Percentiles rank a stretch among this genome's conserved stretches.
Evolutionary conservation across 2,113 vertebrate genomes (phyloP).

Genomic region (Fulica atra): DNA sequence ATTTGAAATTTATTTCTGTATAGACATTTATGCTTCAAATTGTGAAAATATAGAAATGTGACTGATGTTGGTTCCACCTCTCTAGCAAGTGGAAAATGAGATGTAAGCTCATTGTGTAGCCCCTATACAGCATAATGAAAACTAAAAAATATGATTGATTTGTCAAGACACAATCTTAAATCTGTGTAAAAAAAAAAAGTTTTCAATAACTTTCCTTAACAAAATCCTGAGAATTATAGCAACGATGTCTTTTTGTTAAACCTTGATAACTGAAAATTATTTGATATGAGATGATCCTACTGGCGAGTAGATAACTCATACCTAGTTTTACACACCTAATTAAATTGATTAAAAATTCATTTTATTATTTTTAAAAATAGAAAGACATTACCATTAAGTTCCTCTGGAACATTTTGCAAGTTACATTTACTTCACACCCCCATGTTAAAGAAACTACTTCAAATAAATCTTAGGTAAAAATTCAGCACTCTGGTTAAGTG

Average conservation of each 20-base stretch:
- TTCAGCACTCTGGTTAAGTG: neutral
- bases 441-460: neutral
- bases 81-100: neutral
- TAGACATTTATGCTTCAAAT: neutral
- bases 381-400: neutral
- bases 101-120: neutral
- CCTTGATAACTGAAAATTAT: neutral
- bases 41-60: neutral
- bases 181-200: neutral
- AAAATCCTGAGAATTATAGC: neutral
- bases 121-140: neutral
- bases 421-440: neutral
- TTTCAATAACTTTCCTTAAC: neutral
- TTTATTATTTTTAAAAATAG: neutral
- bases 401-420: neutral
- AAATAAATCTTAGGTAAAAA: neutral
- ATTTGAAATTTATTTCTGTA: neutral
- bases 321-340: neutral
- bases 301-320: neutral
- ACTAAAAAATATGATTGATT: neutral
- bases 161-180: neutral
- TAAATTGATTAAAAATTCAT: neutral
- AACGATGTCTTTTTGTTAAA: neutral
- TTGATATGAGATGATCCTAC: neutral
- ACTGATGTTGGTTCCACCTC: neutral